Evolutionary conservation across 92 coral and sea anemone species (phyloP), one percentile per base, ranked within the genome.

Genomic region (Umimayanthus kanabou): DNA sequence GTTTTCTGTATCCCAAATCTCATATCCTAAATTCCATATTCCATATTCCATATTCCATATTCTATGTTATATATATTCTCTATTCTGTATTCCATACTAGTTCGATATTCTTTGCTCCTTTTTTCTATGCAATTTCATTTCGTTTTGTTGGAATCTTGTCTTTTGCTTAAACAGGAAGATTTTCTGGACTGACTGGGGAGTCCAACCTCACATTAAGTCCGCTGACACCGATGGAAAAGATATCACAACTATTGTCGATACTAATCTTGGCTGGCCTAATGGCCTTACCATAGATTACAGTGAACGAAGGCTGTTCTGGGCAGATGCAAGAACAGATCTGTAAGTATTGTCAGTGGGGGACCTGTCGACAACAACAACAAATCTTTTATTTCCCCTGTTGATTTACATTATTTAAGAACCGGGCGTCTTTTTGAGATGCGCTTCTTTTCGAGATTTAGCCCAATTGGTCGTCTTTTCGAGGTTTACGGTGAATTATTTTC

Each of bases 161-260:
- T 49, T 57, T 57, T 77, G n/a, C 10, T 16, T 77, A 30, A 71
- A 58, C 74, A 96, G 98, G 92, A 88, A 50, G 50, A 45, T 97
- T 16, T 93, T 89, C 83, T 97, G 99, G 99, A 81, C 92, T 11
- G 96, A 93, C 49, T 84, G 92, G 93, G 88, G 89, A 14, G 37
- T 83, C 5, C 43, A 42, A 29, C 88, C 94, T 9, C 80, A 88
- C 45, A 93, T 97, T 77, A 93, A 91, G 89, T 72, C 93, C n/a
- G 95, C 96, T 55, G 88, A 89, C 91, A 82, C 90, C 23, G 91
- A 91, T 57, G 99, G 99, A 9, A 76, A 82, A 22, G 84, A 77
- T 42, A 84, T 91, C 0, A 89, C 81, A 40, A 85, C 81, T 13
- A 29, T 97, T 37, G 70, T 91, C 26, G 80, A 87, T 26, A 76